Base-by-base conservation (phyloP, 2,797 vertebrate genomes). In the Pseudopleuronectes americanus region DNA sequence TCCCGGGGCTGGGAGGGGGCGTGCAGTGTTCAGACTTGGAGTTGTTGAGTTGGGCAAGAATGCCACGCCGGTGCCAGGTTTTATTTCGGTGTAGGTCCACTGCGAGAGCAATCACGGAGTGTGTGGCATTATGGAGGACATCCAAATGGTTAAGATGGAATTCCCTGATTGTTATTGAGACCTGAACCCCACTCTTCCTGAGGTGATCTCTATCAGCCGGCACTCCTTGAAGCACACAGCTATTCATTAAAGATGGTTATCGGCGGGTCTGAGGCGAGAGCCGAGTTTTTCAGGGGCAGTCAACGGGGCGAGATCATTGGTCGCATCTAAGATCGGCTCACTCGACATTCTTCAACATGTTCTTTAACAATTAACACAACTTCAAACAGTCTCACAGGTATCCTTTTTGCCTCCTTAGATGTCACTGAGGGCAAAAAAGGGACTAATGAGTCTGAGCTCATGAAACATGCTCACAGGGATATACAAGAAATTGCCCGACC, bases 181-280 rank as follows among this genome's bases (percentile, higher is more conserved):
- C 86, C 90, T 93, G 89, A 94, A 93, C 89, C 89, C 87, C 84
- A 85, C 83, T 79, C 87, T 91, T 89, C 85, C 90, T 89, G 85
- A 91, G 84, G 87, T 76, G 94, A 96, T 95, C 82, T 60, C 84
- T 94, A 95, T 95, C 94, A 84, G 84, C 87, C 81, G 84, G 80
- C 87, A 80, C 92, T 93, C 84, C 90, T 91, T 86, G 74, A 89
- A 90, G 92, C 93, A 89, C 91, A 92, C 85, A 93, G 87, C 91
- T 92, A 93, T 94, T 95, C 94, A 95, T 95, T 95, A 95, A 92
- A 95, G 94, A 94, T 94, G 79, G 76, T 90, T 94, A 95, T 95
- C 94, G 38, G 22, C 0, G 0, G 77, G 81, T 74, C 71, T 85
- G 80, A 88, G 84, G 86, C 66, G 90, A 89, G 90, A 86, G 80